A percentile compares a stretch with the other conserved stretches of the same genome.
phyloP scores from a whole-genome alignment of 2,888 invertebrate species.

The Barypeithes pellucidus region DNA sequence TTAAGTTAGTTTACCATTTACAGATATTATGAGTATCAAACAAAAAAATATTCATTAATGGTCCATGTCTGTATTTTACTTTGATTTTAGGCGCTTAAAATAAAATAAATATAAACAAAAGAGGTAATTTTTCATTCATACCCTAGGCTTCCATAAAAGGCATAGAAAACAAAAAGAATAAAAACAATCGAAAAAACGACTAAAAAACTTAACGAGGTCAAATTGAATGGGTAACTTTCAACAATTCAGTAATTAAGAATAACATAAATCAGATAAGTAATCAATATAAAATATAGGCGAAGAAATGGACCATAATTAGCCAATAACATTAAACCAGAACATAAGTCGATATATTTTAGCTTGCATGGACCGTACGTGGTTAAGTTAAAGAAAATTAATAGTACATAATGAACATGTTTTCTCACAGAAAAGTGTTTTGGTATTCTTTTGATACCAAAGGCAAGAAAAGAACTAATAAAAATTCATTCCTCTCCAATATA shows the following conservation, averaged over 20 bases:
- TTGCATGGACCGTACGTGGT: neutral
- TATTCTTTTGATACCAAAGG: too few relatives aligned
- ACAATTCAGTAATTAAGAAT: conserved; percentile 12
- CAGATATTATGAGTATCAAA: too few relatives aligned
- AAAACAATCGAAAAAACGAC: conserved; percentile 3
- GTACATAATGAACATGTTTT: neutral
- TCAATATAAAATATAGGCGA: conserved; percentile 6
- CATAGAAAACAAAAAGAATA: conserved; percentile 2
- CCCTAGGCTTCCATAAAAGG: neutral
- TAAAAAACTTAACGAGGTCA: neutral
- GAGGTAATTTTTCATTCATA: conserved; percentile 8
- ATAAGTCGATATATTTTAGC: neutral
- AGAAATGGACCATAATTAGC: conserved; percentile 9
- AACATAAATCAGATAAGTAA: conserved; percentile 20
- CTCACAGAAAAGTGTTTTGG: too few relatives aligned
- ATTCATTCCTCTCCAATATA: too few relatives aligned
- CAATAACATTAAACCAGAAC: neutral
- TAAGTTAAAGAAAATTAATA: neutral
- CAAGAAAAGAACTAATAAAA: too few relatives aligned
- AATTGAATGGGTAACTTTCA: neutral
- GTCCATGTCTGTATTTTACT: neutral
- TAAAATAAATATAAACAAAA: neutral
- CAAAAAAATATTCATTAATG: neutral
- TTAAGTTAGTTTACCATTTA: too few relatives aligned
- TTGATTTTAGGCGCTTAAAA: neutral